phyloP scores from a whole-genome alignment of 1,140 invertebrate species.

The Polyergus mexicanus region DNA sequence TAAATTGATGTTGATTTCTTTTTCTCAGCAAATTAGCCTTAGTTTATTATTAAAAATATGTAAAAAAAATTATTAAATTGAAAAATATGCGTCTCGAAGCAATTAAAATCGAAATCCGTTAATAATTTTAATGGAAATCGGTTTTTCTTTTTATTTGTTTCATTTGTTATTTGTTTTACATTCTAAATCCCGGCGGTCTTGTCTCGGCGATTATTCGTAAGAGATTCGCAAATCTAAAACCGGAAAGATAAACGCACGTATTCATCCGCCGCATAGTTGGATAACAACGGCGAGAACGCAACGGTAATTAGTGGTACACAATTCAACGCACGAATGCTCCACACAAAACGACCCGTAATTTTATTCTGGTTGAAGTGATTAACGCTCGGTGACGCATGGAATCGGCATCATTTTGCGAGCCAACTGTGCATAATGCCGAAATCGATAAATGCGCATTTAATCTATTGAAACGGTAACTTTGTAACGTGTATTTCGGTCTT shows the following conservation, averaged over 20 bases:
- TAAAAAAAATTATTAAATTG: neutral
- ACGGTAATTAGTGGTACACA: constrained; percentile 61
- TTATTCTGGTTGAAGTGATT: constrained; percentile 65
- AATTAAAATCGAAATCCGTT: constrained; percentile 20
- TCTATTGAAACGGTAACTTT: constrained; percentile 57
- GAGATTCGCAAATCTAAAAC: constrained; percentile 58
- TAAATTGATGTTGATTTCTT: neutral
- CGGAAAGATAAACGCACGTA: constrained; percentile 56
- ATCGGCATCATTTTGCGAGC: constrained; percentile 65
- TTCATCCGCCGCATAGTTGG: constrained; percentile 55
- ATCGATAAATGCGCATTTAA: constrained; percentile 60
- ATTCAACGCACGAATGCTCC: constrained; percentile 54
- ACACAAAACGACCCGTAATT: constrained; percentile 65
- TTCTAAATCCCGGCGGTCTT: constrained; percentile 45
- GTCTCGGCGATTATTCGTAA: constrained; percentile 43
- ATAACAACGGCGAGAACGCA: constrained; percentile 63
- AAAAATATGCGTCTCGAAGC: neutral
- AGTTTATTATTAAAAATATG: neutral
- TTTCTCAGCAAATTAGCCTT: neutral
- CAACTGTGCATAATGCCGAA: constrained; percentile 65
- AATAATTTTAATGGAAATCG: neutral
- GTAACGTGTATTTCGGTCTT: constrained; percentile 44
- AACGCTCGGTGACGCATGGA: constrained; percentile 64
- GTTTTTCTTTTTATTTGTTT: constrained; percentile 10
- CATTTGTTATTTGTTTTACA: constrained; percentile 34